Percentiles rank a stretch among this genome's conserved stretches.
These are phyloP conservation scores for Epistrophe eligans DNA, from an alignment of 2,888 invertebrate species.

Conservation along the genomic window DNA sequence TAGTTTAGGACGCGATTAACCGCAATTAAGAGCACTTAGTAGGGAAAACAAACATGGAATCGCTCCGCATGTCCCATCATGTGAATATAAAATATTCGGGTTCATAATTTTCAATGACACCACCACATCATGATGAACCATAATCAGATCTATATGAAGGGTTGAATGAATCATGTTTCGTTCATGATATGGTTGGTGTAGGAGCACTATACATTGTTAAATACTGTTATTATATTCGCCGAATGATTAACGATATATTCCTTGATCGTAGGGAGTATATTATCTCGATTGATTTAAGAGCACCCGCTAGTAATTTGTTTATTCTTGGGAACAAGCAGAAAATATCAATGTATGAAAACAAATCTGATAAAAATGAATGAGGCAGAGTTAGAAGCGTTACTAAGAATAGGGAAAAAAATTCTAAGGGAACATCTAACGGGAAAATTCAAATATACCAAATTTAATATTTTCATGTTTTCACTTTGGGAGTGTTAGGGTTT, in stretches of 20 bases:
- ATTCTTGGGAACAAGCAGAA: slow-evolving; percentile 24
- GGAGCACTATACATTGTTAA: slow-evolving; percentile 54
- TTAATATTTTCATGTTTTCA: too few species aligned
- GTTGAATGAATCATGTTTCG: slow-evolving; percentile 68
- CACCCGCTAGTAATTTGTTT: slow-evolving; percentile 57
- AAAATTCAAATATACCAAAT: too few species aligned
- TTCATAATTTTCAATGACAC: slow-evolving; percentile 73
- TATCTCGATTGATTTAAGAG: slow-evolving; percentile 62
- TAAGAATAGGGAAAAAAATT: neutral
- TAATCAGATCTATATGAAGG: slow-evolving; percentile 58
- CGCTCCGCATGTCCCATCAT: slow-evolving; percentile 51
- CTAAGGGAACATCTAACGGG: too few species aligned
- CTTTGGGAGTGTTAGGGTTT: too few species aligned
- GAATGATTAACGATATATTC: slow-evolving; percentile 67
- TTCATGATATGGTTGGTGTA: slow-evolving; percentile 7
- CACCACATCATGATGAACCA: neutral
- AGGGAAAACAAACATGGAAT: slow-evolving; percentile 62
- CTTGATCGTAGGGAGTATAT: slow-evolving; percentile 17
- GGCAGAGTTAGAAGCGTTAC: neutral
- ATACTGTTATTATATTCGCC: slow-evolving; percentile 67
- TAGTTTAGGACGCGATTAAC: slow-evolving; percentile 72
- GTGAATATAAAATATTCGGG: slow-evolving; percentile 60
- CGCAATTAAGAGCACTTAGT: slow-evolving; percentile 74
- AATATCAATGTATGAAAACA: slow-evolving; percentile 19
- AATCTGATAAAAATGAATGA: slow-evolving; percentile 26